Base-by-base conservation (phyloP, 2,888 invertebrate species). In the Drosophila niveifrons region DNA sequence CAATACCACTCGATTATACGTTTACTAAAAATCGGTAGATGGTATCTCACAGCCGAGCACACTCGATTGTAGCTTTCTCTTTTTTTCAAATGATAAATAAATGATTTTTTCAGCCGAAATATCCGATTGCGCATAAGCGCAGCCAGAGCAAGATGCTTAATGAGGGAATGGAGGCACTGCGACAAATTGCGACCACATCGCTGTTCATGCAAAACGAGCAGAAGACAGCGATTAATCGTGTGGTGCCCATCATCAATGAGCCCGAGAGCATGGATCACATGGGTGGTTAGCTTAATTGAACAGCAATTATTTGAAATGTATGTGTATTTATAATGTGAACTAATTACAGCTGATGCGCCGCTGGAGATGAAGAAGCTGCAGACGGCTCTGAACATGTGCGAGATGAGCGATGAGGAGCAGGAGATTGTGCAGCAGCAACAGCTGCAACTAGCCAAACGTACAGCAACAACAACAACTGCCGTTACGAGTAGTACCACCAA, bases 161-260 rank as follows among this genome's bases (percentile, higher is more conserved):
- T 68, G 93, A 93, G 80, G 92, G 93, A 34, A 92, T 93, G 90
- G 93, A 93, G 85, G 92, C 93, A 61, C 80, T 93, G 34, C 91
- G 93, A 28, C 93, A 93, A 78, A 92, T 93, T 41, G 93, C 93
- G 47, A 92, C 93, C 44, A 93, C 93, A 47, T 93, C 93, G 52
- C 81, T 93, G 72, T 93, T 93, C 83, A 90, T 93, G 89, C 93
- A 93, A 78, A 93, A 93, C 80, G 93, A 93, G 72, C 93, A 93
- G 78, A 92, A 92, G 68, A 89, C 90, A 50, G 82, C 90, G 66
- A 88, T 89, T 66, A 91, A 91, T 88, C 90, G 91, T 15, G 90
- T 91, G 66, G 91, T 91, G 82, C 91, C 93, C 83, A 92, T 92
- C 58, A 92, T 93, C 50, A 92, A 92, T 76, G 92, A 93, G 69